Evolutionary conservation across 2,797 vertebrate species (phyloP).

Genomic region (Pangasius sanitwongsei): DNA sequence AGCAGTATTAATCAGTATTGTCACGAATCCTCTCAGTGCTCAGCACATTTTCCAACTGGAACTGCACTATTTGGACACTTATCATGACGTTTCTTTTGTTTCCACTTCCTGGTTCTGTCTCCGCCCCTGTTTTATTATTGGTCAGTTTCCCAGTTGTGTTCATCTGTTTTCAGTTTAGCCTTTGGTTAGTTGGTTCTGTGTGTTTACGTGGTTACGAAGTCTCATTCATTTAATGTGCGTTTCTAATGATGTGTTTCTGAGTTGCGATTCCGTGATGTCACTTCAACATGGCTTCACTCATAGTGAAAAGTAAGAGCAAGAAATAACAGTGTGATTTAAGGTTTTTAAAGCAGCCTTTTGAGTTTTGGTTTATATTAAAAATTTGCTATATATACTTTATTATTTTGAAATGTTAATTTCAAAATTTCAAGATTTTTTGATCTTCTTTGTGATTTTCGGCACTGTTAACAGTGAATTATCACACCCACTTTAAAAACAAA

Average conservation of each 20-base stretch:
- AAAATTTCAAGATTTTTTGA: not conserved
- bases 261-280: no score
- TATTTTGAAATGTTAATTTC: not conserved
- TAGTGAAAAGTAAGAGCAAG: no score
- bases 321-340: no score
- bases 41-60: not conserved
- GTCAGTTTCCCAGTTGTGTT: not conserved
- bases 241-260: not conserved
- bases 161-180: not conserved
- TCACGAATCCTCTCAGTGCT: not conserved
- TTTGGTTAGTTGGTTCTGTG: not conserved
- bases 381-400: not conserved
- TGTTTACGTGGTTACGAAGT: not conserved
- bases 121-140: not conserved
- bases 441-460: no score
- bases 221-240: not conserved
- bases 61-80: not conserved
- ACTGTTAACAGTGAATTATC: no score
- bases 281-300: no score
- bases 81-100: not conserved
- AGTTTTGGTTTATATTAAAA: no score
- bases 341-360: no score
- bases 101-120: not conserved
- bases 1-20: not conserved
- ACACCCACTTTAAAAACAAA: not conserved